Conservation (phyloP, 2,113 vertebrate genomes). For the Cinclus cinclus region DNA sequence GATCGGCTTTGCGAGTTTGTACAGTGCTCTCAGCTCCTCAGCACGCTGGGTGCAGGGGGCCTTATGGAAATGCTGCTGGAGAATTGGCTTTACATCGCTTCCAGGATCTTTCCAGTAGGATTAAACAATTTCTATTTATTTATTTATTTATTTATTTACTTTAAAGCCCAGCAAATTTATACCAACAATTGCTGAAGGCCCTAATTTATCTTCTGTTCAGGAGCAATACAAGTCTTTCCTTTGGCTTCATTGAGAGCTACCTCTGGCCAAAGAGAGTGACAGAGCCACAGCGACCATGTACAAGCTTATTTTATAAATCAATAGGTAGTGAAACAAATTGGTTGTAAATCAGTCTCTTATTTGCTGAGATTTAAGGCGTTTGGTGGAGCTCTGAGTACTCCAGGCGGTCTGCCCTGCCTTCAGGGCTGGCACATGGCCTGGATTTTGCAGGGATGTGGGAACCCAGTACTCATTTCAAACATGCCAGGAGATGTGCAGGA, state of each 20-base stretch:
- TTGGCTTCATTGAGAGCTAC: neutral
- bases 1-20: neutral
- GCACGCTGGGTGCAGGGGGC: neutral
- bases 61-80: neutral
- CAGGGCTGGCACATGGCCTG: neutral
- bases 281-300: neutral
- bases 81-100: neutral
- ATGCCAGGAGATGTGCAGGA: neutral
- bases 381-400: neutral
- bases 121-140: neutral
- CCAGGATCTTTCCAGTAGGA: neutral
- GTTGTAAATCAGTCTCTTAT: slow-evolving; percentile 33
- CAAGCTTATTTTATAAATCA: slow-evolving; percentile 37
- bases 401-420: neutral
- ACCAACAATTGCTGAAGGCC: neutral
- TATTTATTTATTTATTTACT: neutral
- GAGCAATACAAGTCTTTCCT: neutral
- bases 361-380: neutral
- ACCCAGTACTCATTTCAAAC: neutral
- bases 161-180: neutral
- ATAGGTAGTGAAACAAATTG: slow-evolving; percentile 22
- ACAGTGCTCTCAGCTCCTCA: neutral
- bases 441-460: neutral
- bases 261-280: neutral
- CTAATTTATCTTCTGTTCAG: neutral